phyloP scores from a whole-genome alignment of 2,113 vertebrate species.

The Leptobrachium leishanense region DNA sequence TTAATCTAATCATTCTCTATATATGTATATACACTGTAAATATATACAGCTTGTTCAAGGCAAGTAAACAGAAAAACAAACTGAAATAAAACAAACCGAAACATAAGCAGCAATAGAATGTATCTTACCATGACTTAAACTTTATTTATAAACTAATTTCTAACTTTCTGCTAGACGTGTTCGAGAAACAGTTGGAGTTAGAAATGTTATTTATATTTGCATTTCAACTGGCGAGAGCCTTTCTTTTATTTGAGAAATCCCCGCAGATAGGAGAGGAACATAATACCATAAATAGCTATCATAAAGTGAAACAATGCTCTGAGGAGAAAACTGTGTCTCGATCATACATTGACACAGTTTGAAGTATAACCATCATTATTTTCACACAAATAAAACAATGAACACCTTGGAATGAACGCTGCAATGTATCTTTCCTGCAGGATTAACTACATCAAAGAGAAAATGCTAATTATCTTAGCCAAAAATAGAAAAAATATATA shows the following conservation, averaged over 20 bases:
- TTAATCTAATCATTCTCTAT: too few species aligned
- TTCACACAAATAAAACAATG: neutral
- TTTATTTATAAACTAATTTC: too few species aligned
- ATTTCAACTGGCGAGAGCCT: neutral
- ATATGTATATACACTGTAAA: too few species aligned
- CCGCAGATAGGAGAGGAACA: neutral
- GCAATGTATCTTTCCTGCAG: neutral
- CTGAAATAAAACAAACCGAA: too few species aligned
- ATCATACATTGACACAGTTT: neutral
- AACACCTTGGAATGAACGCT: neutral
- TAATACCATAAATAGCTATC: neutral
- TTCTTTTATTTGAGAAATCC: neutral
- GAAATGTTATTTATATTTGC: neutral
- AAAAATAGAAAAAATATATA: neutral
- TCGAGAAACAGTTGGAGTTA: neutral
- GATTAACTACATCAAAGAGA: neutral
- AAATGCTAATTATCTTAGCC: neutral
- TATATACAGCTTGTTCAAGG: too few species aligned
- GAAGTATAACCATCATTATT: neutral
- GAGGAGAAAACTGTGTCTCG: neutral
- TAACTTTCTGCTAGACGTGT: neutral
- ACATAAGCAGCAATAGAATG: too few species aligned
- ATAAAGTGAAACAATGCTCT: constrained; percentile 13
- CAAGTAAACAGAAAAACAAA: too few species aligned
- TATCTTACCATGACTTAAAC: too few species aligned